Percentiles rank a stretch among this genome's conserved stretches.
These are phyloP conservation scores for Odontophorus gujanensis DNA, from an alignment of 2,113 vertebrate species.

Conservation along the genomic window DNA sequence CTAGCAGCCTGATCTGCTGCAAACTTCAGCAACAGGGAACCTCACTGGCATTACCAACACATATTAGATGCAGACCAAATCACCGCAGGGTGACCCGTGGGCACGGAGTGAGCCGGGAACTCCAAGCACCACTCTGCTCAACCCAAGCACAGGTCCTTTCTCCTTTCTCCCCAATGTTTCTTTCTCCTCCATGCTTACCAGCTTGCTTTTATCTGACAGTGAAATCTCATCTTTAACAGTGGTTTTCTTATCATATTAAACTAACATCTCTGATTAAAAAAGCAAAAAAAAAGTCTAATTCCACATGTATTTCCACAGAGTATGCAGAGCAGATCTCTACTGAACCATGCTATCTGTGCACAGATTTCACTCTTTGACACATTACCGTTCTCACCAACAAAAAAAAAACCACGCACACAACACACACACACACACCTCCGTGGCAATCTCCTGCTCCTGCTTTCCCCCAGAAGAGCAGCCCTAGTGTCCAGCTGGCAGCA, in stretches of 20 bases:
- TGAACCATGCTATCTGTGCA: neutral
- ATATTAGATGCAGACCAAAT: neutral
- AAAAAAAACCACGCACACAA: neutral
- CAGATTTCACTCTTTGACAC: neutral
- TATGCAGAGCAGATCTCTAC: neutral
- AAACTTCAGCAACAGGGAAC: neutral
- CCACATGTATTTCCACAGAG: neutral
- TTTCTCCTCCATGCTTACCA: neutral
- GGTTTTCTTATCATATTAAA: constrained; percentile 42
- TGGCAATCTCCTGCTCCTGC: neutral
- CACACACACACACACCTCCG: neutral
- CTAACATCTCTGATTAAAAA: neutral
- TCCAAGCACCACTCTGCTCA: neutral
- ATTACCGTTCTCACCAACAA: neutral
- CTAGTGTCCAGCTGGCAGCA: neutral
- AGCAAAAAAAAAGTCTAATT: neutral
- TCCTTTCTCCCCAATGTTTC: too few relatives aligned
- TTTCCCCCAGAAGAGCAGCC: rapidly evolving
- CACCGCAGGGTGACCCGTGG: neutral
- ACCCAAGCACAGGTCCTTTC: neutral
- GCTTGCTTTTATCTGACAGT: neutral
- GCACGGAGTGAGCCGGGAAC: rapidly evolving
- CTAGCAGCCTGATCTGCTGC: neutral
- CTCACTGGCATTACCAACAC: neutral
- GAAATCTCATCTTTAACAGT: neutral